Evolutionary conservation across 1,140 invertebrate genomes (phyloP).

Genomic region (Calephelis nemesis): DNA sequence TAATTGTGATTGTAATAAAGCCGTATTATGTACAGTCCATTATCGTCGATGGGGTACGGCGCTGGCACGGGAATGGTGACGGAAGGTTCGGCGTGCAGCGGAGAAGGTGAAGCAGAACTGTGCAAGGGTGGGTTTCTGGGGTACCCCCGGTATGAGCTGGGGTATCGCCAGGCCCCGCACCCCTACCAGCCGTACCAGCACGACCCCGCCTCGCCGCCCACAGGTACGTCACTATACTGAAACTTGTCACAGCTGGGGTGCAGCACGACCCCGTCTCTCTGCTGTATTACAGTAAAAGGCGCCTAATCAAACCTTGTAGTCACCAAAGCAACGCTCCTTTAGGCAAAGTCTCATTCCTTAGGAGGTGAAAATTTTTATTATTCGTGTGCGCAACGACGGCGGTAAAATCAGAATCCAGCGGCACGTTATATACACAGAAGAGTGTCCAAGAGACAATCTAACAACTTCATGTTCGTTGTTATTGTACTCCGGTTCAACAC

Average conservation of each 20-base stretch:
- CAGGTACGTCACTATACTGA: constrained; percentile 39
- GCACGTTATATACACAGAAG: no score
- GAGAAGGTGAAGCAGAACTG: constrained; percentile 52
- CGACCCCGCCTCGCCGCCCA: constrained; percentile 50
- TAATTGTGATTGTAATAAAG: not conserved
- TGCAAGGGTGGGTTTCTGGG: constrained; percentile 65
- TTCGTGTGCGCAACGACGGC: no score
- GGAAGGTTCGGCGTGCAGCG: constrained; percentile 45
- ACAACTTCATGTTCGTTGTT: no score
- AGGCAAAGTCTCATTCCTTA: no score
- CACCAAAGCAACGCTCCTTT: no score
- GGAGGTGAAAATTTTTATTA: no score
- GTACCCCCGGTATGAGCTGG: constrained; percentile 65
- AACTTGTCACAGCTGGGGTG: not conserved
- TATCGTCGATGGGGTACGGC: constrained; percentile 68
- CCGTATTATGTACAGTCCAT: constrained; percentile 43
- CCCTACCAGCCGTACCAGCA: constrained; percentile 65
- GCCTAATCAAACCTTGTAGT: no score
- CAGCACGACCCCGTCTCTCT: no score
- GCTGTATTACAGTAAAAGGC: no score
- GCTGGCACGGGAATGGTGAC: constrained; percentile 51
- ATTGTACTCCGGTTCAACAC: no score
- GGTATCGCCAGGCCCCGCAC: constrained; percentile 57
- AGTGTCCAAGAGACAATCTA: no score
- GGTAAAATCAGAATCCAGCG: no score